Evolutionary conservation across 2,888 invertebrate species (phyloP).

Genomic region (Synergus umbraculus): DNA sequence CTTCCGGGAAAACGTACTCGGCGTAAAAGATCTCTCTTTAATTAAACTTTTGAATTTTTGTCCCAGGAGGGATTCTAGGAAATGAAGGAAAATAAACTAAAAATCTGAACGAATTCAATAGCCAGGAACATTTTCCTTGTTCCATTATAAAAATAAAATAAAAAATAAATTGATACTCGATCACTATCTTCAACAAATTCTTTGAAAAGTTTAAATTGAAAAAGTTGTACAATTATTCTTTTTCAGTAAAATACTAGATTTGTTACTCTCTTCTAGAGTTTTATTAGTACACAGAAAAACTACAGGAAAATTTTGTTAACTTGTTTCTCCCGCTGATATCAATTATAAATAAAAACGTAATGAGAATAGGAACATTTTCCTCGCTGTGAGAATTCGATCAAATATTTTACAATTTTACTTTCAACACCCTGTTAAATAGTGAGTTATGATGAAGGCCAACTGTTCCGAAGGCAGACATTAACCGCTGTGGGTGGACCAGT

Average conservation of each 20-base stretch:
- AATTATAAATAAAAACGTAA: no score
- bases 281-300: no score
- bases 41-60: constrained; percentile 25
- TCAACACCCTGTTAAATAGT: background rate
- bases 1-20: constrained; percentile 18
- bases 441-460: background rate
- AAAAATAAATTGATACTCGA: background rate
- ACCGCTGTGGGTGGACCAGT: constrained; percentile 49
- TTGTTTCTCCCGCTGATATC: no score
- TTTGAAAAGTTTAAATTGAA: background rate
- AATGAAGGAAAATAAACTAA: background rate
- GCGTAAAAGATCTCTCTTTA: constrained; percentile 22
- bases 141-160: background rate
- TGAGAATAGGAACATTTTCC: no score
- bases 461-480: constrained; percentile 43
- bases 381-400: no score
- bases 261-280: no score
- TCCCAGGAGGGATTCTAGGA: background rate
- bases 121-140: background rate
- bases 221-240: background rate
- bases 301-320: no score
- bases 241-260: no score
- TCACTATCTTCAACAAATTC: background rate
- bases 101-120: background rate
- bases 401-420: constrained; percentile 16